Evolutionary conservation across 2,113 vertebrate genomes (phyloP).

Genomic region (Synchiropus splendidus): DNA sequence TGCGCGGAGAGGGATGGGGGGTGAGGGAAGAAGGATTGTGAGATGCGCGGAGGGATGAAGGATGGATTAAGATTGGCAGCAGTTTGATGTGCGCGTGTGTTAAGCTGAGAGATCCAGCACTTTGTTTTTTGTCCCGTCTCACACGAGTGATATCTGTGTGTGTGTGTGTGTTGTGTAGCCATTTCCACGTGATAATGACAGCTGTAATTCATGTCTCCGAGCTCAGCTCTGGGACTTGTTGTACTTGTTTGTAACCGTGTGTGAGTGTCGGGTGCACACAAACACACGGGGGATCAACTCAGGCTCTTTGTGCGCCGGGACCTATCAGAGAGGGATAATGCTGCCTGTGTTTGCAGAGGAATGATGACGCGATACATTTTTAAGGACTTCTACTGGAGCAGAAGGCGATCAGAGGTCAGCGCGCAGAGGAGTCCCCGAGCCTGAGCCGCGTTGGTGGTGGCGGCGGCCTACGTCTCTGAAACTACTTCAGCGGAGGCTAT

Average conservation of each 20-base stretch:
- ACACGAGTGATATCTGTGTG: constrained; percentile 26
- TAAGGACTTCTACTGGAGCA: no score
- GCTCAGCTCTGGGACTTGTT: constrained; percentile 44
- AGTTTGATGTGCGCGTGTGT: constrained; percentile 25
- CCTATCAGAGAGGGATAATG: constrained; percentile 42
- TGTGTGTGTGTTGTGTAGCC: constrained; percentile 24
- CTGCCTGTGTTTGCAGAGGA: constrained; percentile 21
- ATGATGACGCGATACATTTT: no score
- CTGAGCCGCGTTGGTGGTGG: no score
- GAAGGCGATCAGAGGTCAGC: no score
- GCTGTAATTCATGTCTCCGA: constrained; percentile 55
- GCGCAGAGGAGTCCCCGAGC: no score
- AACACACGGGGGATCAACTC: constrained; percentile 19
- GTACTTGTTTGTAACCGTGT: constrained; percentile 12
- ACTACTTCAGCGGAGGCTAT: no score
- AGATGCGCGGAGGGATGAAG: constrained; percentile 48
- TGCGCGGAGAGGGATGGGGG: not conserved
- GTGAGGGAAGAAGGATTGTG: constrained; percentile 11
- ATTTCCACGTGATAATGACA: constrained; percentile 58
- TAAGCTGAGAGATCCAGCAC: constrained; percentile 39
- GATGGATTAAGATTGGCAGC: constrained; percentile 56
- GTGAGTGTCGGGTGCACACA: constrained; percentile 7
- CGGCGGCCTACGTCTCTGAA: no score
- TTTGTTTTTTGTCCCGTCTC: constrained; percentile 38
- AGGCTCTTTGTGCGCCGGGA: constrained; percentile 32